Base-by-base conservation (phyloP, 2,113 vertebrate genomes). In the Anguilla japonica region DNA sequence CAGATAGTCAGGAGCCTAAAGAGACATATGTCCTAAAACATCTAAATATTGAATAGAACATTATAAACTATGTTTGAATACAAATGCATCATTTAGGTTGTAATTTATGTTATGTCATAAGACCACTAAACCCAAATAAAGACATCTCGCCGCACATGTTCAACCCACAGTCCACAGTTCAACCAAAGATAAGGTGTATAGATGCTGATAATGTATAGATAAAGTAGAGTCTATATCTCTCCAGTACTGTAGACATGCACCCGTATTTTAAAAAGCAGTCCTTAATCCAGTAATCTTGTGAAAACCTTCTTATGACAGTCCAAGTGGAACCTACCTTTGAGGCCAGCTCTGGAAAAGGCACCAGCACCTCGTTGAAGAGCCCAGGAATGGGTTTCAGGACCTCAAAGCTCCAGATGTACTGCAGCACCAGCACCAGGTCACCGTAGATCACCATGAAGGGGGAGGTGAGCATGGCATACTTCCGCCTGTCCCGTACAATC, bases 361-460 rank as follows among this genome's bases (percentile, higher is more conserved):
- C 5, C 20, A 8, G 34, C 57, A 93, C 93, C 0, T 92, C 78
- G 88, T 97, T 95, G 87, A 98, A 96, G 91, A 99, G 95, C 3
- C 97, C 98, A 0, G 96, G 90, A 29, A 97, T 92, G 1, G 92
- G 84, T 0, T 91, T 63, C 0, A 96, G 86, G 41, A 93, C 94
- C 29, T 98, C 94, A 88, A 99, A 98, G 86, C 96, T 98, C 96
- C 97, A 99, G 88, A 99, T 98, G 89, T 99, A 99, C 90, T 99
- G 98, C 88, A 99, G 92, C 0, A 96, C 94, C 41, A 99, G 93
- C 81, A 99, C 87, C 71, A 99, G 91, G 93, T 99, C 97, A 60
- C 96, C 98, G 50, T 99, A 99, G 5, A 96, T 94, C 22, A 99
- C 98, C 98, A 99, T 98, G 93, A 98, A 99, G 0, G 98, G 98